phyloP scores from a whole-genome alignment of 2,113 vertebrate genomes.

The Monarcha castaneiventris region DNA sequence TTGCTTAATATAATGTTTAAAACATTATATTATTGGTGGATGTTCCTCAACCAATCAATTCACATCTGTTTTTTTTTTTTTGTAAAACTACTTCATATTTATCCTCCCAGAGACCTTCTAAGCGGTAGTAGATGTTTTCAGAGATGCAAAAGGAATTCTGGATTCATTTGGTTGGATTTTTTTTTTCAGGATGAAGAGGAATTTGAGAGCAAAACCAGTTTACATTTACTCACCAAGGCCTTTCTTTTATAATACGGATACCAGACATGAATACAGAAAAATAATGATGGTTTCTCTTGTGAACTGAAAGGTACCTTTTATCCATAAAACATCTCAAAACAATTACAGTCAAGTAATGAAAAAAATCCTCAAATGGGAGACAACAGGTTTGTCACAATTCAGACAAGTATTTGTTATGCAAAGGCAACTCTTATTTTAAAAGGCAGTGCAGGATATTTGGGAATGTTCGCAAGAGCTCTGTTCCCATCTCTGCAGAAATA shows the following conservation, averaged over 20 bases:
- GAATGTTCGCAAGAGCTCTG: background rate
- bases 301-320: background rate
- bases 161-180: background rate
- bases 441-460: background rate
- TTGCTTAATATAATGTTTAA: background rate
- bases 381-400: slow-evolving; percentile 3
- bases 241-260: background rate
- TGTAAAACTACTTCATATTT: background rate
- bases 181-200: background rate
- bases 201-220: background rate
- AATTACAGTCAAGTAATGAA: background rate
- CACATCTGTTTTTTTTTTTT: background rate
- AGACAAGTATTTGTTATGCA: slow-evolving; percentile 27
- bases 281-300: background rate
- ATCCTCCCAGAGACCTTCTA: background rate
- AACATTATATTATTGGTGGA: background rate
- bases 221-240: background rate
- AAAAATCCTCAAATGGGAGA: background rate
- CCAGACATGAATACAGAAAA: background rate
- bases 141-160: slow-evolving; percentile 4
- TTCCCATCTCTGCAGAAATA: background rate
- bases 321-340: background rate
- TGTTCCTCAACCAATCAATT: background rate
- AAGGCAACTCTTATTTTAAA: slow-evolving; percentile 9
- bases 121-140: background rate